Conservation (phyloP, 2,797 vertebrate genomes). For the Melopsittacus undulatus region DNA sequence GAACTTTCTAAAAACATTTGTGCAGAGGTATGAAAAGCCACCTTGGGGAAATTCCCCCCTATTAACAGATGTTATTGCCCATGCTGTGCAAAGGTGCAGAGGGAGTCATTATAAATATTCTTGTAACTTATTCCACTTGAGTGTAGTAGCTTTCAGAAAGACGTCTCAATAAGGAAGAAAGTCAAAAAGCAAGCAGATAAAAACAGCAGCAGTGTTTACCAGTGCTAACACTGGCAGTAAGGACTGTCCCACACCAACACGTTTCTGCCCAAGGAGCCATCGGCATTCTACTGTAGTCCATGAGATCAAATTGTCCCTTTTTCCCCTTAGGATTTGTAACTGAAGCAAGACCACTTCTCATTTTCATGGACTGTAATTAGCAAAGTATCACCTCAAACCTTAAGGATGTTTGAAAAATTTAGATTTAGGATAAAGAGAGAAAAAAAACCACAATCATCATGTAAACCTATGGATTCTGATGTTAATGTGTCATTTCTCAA, state of each 20-base stretch:
- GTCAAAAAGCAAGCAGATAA: background rate
- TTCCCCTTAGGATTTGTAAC: background rate
- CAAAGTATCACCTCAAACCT: background rate
- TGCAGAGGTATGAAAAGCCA: slow-evolving; percentile 33
- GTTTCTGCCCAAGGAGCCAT: background rate
- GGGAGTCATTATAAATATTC: slow-evolving; percentile 37
- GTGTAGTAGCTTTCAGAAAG: slow-evolving; percentile 9
- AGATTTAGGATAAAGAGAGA: background rate
- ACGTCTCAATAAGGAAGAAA: slow-evolving; percentile 5
- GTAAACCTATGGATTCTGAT: background rate
- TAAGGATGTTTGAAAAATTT: background rate
- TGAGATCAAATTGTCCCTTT: background rate
- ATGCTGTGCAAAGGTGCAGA: background rate
- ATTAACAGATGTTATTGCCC: slow-evolving; percentile 57
- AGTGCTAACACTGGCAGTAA: background rate
- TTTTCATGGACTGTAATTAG: background rate
- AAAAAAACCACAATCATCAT: background rate
- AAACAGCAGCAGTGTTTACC: background rate
- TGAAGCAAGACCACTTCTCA: background rate
- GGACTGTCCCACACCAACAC: background rate
- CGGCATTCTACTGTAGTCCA: background rate
- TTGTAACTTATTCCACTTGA: slow-evolving; percentile 3
- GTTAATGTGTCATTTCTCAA: background rate
- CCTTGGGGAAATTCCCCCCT: slow-evolving; percentile 57
- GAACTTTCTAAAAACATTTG: slow-evolving; percentile 59